Percentiles rank a stretch among this genome's conserved stretches.
Evolutionary conservation across 2,888 invertebrate genomes (phyloP).

Genomic region (Sphecodes monilicornis): DNA sequence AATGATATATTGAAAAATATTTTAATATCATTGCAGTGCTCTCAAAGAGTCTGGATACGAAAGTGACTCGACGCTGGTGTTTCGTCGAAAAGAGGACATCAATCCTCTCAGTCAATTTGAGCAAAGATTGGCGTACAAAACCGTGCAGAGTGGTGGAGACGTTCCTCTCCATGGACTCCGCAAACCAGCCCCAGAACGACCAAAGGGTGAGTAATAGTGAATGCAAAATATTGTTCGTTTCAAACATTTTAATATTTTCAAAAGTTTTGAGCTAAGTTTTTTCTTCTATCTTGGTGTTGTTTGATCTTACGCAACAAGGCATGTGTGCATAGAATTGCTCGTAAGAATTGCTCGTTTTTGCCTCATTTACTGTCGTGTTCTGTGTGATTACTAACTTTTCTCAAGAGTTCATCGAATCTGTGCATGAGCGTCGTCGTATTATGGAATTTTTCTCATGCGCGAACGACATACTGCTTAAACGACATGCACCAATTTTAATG

Average conservation of each 20-base stretch:
- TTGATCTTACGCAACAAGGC: constrained; percentile 31
- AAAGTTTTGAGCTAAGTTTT: constrained; percentile 11
- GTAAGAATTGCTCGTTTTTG: constrained; percentile 13
- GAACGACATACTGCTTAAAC: background rate
- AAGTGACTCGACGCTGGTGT: constrained; percentile 95
- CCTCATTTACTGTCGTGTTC: constrained; percentile 23
- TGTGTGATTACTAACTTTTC: constrained; percentile 39
- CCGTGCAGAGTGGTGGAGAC: constrained; percentile 96
- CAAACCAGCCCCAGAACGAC: constrained; percentile 94
- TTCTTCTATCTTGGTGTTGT: constrained; percentile 1
- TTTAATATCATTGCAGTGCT: constrained; percentile 85
- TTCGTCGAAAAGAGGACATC: constrained; percentile 90
- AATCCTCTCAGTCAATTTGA: constrained; percentile 92
- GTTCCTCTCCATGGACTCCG: constrained; percentile 96
- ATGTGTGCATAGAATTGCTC: constrained; percentile 26
- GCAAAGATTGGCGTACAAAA: constrained; percentile 93
- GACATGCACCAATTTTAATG: background rate
- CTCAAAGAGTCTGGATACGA: constrained; percentile 96
- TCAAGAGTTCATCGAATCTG: constrained; percentile 3
- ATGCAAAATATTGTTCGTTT: background rate
- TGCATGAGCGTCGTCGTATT: constrained; percentile 38
- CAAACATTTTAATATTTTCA: background rate
- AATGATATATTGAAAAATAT: too few relatives aligned
- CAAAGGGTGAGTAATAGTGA: constrained; percentile 87
- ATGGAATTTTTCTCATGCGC: constrained; percentile 10